Evolutionary conservation across 2,888 invertebrate species (phyloP).

Genomic region (Synanthedon formicaeformis): DNA sequence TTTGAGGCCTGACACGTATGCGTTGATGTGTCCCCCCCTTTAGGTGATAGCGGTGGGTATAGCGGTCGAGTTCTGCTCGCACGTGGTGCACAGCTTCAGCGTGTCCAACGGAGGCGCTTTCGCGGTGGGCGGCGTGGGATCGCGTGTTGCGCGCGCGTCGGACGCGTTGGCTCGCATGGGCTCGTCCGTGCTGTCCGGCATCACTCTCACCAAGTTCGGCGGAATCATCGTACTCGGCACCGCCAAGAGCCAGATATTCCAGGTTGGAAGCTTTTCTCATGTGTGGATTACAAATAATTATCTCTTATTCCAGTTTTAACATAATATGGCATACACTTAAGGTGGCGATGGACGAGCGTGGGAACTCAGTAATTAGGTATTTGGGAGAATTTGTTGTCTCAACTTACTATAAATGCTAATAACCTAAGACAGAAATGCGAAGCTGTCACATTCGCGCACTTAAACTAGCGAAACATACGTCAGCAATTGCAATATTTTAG

Average conservation of each 20-base stretch:
- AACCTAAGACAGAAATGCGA: too few relatives aligned
- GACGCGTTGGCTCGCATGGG: slow-evolving; percentile 92
- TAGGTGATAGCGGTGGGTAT: slow-evolving; percentile 97
- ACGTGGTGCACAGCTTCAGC: slow-evolving; percentile 94
- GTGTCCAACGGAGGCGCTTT: slow-evolving; percentile 71
- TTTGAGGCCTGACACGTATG: neutral
- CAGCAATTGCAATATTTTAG: too few relatives aligned
- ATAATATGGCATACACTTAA: too few relatives aligned
- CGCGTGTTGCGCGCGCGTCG: slow-evolving; percentile 81
- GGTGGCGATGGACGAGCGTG: too few relatives aligned
- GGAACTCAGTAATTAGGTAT: too few relatives aligned
- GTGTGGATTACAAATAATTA: too few relatives aligned
- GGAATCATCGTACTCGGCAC: slow-evolving; percentile 97
- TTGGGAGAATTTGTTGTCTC: too few relatives aligned
- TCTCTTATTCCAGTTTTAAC: too few relatives aligned
- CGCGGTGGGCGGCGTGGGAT: slow-evolving; percentile 64
- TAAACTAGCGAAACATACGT: too few relatives aligned
- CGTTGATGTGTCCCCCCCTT: neutral
- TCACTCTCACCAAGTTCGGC: slow-evolving; percentile 97
- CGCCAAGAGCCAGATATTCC: slow-evolving; percentile 97
- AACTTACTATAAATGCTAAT: too few relatives aligned
- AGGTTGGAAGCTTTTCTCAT: slow-evolving; percentile 41
- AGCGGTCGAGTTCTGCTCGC: slow-evolving; percentile 98
- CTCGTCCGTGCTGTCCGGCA: slow-evolving; percentile 95
- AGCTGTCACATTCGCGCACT: too few relatives aligned